These are phyloP conservation scores for Ophioderma brevispina DNA, from an alignment of 35 echinoderm and acorn worm genomes.

Conservation along the genomic window DNA sequence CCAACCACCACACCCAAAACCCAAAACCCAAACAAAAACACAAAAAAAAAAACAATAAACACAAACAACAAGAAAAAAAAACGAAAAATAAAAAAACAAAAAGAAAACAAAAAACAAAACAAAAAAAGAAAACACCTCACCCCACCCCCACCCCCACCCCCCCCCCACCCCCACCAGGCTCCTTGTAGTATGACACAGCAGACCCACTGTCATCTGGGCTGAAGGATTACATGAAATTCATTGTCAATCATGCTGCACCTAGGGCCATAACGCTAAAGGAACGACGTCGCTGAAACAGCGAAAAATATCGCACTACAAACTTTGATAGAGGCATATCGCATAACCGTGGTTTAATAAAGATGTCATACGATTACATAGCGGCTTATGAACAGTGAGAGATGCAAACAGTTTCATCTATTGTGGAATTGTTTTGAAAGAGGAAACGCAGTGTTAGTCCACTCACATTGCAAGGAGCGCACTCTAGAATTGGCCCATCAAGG, in stretches of 20 bases:
- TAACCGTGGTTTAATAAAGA: background rate
- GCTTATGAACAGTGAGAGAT: background rate
- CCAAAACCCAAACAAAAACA: too few relatives aligned
- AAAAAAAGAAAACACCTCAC: too few relatives aligned
- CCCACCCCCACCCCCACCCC: too few relatives aligned
- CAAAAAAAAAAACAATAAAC: too few relatives aligned
- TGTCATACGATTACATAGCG: background rate
- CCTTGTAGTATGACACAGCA: background rate
- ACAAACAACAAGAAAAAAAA: too few relatives aligned
- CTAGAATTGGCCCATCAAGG: slow-evolving; percentile 7
- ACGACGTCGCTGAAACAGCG: background rate
- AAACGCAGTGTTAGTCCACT: background rate
- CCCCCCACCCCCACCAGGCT: too few relatives aligned
- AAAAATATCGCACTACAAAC: background rate
- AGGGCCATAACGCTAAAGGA: background rate
- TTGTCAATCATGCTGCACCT: background rate
- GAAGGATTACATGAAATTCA: background rate
- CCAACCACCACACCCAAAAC: too few relatives aligned
- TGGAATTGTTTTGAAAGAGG: slow-evolving; percentile 1
- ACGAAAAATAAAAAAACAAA: too few relatives aligned
- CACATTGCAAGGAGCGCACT: background rate
- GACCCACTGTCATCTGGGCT: background rate
- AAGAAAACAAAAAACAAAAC: too few relatives aligned
- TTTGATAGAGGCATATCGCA: background rate
- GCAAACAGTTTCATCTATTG: background rate